These are phyloP conservation scores for Agonum fuliginosum DNA, from an alignment of 2,888 invertebrate species.

Conservation along the genomic window DNA sequence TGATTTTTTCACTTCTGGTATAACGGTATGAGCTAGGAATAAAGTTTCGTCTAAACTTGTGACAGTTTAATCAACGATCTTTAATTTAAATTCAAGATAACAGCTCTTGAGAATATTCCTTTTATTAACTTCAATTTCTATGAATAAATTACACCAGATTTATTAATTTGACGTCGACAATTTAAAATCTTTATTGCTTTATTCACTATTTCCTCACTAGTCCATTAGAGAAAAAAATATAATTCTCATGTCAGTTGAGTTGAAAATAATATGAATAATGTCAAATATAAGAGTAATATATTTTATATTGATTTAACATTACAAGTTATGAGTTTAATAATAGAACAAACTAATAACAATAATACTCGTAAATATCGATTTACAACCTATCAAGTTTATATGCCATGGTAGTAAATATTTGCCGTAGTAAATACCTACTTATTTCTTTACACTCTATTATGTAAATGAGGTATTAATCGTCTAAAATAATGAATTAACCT, in stretches of 20 bases:
- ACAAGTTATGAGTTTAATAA: background rate
- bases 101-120: conserved; percentile 11
- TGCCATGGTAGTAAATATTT: background rate
- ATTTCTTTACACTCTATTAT: background rate
- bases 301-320: background rate
- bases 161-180: conserved; percentile 5
- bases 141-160: conserved; percentile 26
- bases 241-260: no score
- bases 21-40: no score
- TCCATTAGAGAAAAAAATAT: no score
- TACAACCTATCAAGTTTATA: background rate
- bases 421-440: background rate
- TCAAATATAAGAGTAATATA: background rate
- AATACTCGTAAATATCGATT: no score
- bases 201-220: no score
- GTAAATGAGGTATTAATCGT: no score
- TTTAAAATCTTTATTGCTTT: no score
- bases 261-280: no score
- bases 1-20: no score
- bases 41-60: background rate
- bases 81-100: conserved; percentile 26
- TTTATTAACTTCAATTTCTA: conserved; percentile 8
- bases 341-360: background rate
- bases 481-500: no score
- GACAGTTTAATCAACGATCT: conserved; percentile 9